Percentiles rank a stretch among this genome's conserved stretches.
Evolutionary conservation across 2,888 invertebrate species (phyloP).

Genomic region (Fissipunctia ypsillon): DNA sequence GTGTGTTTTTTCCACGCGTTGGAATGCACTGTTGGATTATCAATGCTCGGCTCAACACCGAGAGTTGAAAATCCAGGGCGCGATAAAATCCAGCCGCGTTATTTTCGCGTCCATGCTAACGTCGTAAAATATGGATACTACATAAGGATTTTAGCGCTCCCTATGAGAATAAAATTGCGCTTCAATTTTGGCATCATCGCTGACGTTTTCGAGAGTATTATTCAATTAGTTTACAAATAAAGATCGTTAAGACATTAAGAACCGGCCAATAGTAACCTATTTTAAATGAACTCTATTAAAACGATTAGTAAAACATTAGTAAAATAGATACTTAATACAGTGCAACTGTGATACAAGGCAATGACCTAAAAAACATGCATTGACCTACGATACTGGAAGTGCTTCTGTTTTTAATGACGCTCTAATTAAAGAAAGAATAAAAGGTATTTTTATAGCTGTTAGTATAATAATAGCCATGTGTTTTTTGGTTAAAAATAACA

Average conservation of each 20-base stretch:
- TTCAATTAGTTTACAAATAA: background rate
- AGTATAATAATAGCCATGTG: slow-evolving; percentile 28
- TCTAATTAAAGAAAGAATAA: slow-evolving; percentile 20
- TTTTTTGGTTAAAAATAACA: slow-evolving; percentile 2
- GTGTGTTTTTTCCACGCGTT: too few species aligned
- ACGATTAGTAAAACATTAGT: slow-evolving; percentile 10
- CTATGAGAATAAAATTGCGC: too few species aligned
- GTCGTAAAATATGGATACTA: background rate
- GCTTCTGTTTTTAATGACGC: slow-evolving; percentile 36
- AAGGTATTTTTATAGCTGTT: background rate
- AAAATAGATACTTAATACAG: slow-evolving; percentile 12
- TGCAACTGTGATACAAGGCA: slow-evolving; percentile 31
- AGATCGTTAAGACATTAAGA: background rate
- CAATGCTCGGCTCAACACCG: too few species aligned
- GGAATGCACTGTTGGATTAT: too few species aligned
- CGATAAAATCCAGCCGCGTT: too few species aligned
- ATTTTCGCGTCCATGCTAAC: too few species aligned
- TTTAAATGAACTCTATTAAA: background rate
- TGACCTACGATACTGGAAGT: slow-evolving; percentile 42
- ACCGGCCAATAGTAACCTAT: background rate
- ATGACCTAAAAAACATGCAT: slow-evolving; percentile 44
- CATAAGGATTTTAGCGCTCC: too few species aligned
- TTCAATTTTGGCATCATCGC: too few species aligned
- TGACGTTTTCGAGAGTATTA: background rate
- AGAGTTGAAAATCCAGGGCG: too few species aligned